phyloP scores from a whole-genome alignment of 2,797 vertebrate genomes.

The Schizopygopsis pylzovi region DNA sequence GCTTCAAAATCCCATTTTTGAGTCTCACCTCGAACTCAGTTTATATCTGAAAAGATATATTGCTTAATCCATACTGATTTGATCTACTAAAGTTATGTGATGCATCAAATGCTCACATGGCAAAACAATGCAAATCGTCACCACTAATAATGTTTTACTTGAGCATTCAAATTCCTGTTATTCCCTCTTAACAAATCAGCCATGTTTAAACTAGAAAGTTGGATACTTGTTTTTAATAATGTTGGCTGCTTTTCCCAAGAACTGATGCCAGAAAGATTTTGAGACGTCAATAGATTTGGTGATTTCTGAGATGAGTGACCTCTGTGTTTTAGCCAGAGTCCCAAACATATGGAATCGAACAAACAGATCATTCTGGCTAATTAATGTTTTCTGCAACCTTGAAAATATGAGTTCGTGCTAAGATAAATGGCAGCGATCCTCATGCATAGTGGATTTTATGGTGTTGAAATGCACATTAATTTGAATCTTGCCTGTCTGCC shows the following conservation, averaged over 20 bases:
- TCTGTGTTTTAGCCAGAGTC: background rate
- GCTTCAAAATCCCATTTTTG: background rate
- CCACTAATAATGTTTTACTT: background rate
- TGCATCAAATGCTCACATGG: background rate
- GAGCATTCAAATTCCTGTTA: conserved; percentile 2
- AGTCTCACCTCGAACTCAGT: background rate
- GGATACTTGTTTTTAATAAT: background rate
- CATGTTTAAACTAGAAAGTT: conserved; percentile 25
- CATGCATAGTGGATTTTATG: conserved; percentile 7
- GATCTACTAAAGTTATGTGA: background rate
- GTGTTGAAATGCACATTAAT: conserved; percentile 14
- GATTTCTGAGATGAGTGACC: conserved; percentile 35
- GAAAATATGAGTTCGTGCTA: conserved; percentile 12
- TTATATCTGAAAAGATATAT: background rate
- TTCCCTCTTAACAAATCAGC: conserved; percentile 20
- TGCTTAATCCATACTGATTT: conserved; percentile 12
- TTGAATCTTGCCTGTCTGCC: conserved; percentile 1
- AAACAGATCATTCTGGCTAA: conserved; percentile 43
- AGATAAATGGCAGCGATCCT: conserved; percentile 7
- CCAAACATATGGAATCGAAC: conserved; percentile 43
- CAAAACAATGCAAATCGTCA: background rate
- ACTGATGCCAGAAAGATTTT: conserved; percentile 19
- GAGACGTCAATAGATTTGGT: conserved; percentile 6
- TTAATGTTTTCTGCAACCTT: conserved; percentile 21
- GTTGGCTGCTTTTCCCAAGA: conserved; percentile 22